Conservation (phyloP, 2,888 invertebrate genomes). For the Therioaphis trifolii region DNA sequence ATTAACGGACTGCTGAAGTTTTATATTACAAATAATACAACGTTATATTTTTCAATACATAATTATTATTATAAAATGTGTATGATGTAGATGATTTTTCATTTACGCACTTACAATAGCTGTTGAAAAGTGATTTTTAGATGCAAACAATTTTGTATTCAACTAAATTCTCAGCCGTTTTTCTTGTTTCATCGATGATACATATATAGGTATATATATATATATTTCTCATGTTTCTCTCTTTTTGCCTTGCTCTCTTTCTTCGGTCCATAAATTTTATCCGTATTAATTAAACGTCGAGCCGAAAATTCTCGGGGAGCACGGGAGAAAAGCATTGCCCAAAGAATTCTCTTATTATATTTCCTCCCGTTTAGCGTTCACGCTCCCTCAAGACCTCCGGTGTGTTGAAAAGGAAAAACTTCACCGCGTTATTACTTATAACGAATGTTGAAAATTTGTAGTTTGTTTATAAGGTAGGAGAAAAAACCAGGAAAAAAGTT, state of each 20-base stretch:
- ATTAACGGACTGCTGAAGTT: no score
- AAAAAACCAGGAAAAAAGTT: constrained; percentile 28
- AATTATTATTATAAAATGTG: neutral
- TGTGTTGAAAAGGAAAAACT: neutral
- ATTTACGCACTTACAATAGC: neutral
- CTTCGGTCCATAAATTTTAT: constrained; percentile 47
- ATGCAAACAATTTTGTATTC: constrained; percentile 31
- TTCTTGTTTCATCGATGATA: constrained; percentile 6
- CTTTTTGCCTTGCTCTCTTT: neutral
- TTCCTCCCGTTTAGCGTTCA: neutral
- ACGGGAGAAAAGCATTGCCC: constrained; percentile 12
- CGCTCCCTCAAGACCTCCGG: neutral
- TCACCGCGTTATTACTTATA: constrained; percentile 46
- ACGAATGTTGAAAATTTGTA: constrained; percentile 53
- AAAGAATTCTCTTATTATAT: constrained; percentile 57
- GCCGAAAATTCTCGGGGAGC: constrained; percentile 40
- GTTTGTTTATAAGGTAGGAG: neutral
- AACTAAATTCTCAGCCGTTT: constrained; percentile 33
- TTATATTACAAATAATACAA: no score
- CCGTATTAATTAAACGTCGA: constrained; percentile 60
- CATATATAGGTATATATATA: neutral
- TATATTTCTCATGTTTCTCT: neutral
- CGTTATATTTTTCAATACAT: no score
- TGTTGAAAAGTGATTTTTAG: neutral
- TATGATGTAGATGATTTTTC: neutral